phyloP scores from a whole-genome alignment of 2,113 vertebrate species.

The Larimichthys crocea region DNA sequence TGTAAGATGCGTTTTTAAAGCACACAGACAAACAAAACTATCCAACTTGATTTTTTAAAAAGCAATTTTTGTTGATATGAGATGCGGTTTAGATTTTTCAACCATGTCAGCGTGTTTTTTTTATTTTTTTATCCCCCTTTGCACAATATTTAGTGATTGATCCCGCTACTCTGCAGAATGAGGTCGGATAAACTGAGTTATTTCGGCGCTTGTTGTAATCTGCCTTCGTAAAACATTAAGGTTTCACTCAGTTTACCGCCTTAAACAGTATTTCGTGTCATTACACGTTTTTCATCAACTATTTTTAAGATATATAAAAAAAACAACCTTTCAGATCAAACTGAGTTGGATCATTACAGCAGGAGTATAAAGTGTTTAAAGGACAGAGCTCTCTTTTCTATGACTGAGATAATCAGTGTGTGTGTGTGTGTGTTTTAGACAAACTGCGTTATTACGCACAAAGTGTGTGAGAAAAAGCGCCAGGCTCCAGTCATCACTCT shows the following conservation, averaged over 20 bases:
- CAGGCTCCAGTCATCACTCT: conserved; percentile 74
- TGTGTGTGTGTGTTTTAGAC: conserved; percentile 9
- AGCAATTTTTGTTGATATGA: neutral
- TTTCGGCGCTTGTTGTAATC: neutral
- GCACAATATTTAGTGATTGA: neutral
- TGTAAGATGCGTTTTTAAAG: conserved; percentile 7
- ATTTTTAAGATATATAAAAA: neutral
- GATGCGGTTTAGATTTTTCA: neutral
- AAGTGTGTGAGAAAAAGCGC: conserved; percentile 37
- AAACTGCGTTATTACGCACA: conserved; percentile 60
- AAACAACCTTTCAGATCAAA: neutral
- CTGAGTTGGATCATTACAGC: neutral
- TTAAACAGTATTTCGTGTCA: neutral
- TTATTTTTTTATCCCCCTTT: neutral
- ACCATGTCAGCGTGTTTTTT: neutral
- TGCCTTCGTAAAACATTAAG: neutral
- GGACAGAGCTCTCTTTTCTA: conserved; percentile 31
- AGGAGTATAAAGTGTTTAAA: conserved; percentile 16
- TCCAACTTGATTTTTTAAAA: neutral
- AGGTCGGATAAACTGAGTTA: conserved; percentile 12
- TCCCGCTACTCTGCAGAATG: conserved; percentile 9
- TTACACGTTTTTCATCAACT: neutral
- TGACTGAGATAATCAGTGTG: conserved; percentile 49
- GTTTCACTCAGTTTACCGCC: neutral
- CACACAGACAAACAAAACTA: neutral